Evolutionary conservation across 2,888 invertebrate species (phyloP).

Genomic region (Uropetala carovei): DNA sequence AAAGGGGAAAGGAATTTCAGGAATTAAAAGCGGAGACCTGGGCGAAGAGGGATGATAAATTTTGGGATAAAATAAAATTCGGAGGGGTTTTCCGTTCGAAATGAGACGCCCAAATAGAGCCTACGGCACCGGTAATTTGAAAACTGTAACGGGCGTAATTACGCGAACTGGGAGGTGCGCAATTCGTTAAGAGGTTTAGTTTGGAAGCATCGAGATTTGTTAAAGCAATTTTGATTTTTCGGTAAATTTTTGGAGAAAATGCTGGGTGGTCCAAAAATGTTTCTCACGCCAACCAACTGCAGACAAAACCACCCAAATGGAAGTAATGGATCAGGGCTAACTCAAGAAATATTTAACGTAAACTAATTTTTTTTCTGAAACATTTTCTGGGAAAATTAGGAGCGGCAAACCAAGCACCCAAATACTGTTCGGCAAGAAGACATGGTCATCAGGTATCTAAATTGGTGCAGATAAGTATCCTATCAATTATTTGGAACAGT

Average conservation of each 20-base stretch:
- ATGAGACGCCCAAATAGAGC: neutral
- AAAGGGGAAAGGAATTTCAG: constrained; percentile 33
- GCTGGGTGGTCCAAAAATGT: neutral
- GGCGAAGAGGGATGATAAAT: constrained; percentile 43
- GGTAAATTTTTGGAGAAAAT: neutral
- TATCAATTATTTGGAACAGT: too few relatives aligned
- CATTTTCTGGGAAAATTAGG: too few relatives aligned
- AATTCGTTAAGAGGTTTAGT: neutral
- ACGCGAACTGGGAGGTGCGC: neutral
- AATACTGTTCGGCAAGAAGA: too few relatives aligned
- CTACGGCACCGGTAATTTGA: neutral
- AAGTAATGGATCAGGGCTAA: too few relatives aligned
- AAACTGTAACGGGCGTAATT: neutral
- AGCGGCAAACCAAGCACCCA: too few relatives aligned
- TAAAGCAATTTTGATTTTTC: neutral
- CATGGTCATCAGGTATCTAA: too few relatives aligned
- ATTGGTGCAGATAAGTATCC: too few relatives aligned
- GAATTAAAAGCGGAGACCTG: constrained; percentile 16
- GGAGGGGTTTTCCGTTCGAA: neutral
- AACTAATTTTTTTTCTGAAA: too few relatives aligned
- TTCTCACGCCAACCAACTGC: too few relatives aligned
- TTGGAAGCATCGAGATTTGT: neutral
- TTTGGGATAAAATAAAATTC: neutral
- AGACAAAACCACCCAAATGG: too few relatives aligned
- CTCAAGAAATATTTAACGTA: too few relatives aligned